These are phyloP conservation scores for Sciurus vulgaris DNA, from an alignment of 2,797 vertebrate species.

Conservation along the genomic window DNA sequence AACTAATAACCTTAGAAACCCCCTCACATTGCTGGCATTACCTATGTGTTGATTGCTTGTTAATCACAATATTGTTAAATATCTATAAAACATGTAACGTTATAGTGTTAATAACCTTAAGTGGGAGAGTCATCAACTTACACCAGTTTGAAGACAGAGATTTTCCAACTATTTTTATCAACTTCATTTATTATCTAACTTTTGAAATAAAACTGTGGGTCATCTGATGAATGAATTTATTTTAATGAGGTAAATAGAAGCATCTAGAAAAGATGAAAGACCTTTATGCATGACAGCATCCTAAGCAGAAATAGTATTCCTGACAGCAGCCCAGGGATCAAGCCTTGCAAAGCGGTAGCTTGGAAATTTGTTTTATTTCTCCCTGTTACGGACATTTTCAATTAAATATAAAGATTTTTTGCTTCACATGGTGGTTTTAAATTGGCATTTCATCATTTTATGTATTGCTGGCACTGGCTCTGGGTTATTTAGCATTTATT, in stretches of 20 bases:
- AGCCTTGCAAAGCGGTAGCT: not conserved
- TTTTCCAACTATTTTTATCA: not conserved
- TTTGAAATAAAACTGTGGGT: not conserved
- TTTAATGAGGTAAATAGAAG: not conserved
- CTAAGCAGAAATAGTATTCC: slow-evolving; percentile 5
- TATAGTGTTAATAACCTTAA: not conserved
- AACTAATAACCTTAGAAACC: slow-evolving; percentile 67
- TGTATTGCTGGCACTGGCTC: slow-evolving; percentile 65
- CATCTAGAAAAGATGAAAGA: not conserved
- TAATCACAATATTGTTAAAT: not conserved
- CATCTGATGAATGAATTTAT: slow-evolving; percentile 21
- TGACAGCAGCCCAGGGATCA: slow-evolving; percentile 37
- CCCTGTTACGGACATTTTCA: slow-evolving; percentile 49
- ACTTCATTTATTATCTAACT: not conserved
- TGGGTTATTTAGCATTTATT: slow-evolving; percentile 82
- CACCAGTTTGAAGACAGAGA: not conserved
- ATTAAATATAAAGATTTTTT: slow-evolving; percentile 74
- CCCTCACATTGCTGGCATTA: slow-evolving; percentile 62
- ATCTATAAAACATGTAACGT: not conserved
- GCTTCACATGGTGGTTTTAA: slow-evolving; percentile 70
- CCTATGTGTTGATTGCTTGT: slow-evolving; percentile 42
- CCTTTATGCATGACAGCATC: not conserved
- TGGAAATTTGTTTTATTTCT: slow-evolving; percentile 63
- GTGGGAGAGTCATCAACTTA: accelerated
- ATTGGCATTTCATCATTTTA: slow-evolving; percentile 81